Base-by-base conservation (phyloP, 2,797 vertebrate species). In the Chelonia mydas region DNA sequence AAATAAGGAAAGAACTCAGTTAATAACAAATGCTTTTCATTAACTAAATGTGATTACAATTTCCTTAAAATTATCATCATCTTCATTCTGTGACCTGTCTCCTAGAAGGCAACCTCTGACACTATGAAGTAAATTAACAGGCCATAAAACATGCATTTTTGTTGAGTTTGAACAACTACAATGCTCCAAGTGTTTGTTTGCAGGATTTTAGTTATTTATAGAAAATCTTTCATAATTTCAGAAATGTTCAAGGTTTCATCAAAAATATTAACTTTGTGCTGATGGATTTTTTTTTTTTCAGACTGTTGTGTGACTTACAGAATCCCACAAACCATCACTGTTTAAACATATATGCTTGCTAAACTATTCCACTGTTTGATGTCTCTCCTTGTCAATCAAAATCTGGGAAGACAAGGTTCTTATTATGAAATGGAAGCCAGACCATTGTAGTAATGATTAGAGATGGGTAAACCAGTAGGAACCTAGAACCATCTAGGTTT, bases 111-210 rank as follows among this genome's bases (percentile, higher is more conserved):
- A 80, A 72, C 33, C 47, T 77, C 53, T 94, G 95, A 96, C 90
- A 87, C 37, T 28, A 37, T 31, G 50, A 96, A 90, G 78, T 94
- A 96, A 87, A 92, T 92, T 93, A 86, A 90, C 94, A 47, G 37
- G 89, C 61, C 13, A 96, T 89, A 91, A 97, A 96, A 91, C 59
- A 94, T 96, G 86, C 59, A 88, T 96, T 95, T 95, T 89, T 91
- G 15, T 93, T 90, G 28, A 83, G 83, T 84, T 84, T 80, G 33
- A 82, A 86, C 49, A 61, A 11, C 49, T n/a, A 89, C 93, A 77
- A 83, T 15, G 23, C 2, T 77, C 65, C n/a, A 77, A 77, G 2
- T 82, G 4, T 17, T 41, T 41, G 41, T 41, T 87, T 93, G 16
- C 54, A 90, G 93, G 89, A 85, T 72, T 79, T 92, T 90, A 76